phyloP scores from a whole-genome alignment of 2,888 invertebrate genomes.

The Xylota segnis region DNA sequence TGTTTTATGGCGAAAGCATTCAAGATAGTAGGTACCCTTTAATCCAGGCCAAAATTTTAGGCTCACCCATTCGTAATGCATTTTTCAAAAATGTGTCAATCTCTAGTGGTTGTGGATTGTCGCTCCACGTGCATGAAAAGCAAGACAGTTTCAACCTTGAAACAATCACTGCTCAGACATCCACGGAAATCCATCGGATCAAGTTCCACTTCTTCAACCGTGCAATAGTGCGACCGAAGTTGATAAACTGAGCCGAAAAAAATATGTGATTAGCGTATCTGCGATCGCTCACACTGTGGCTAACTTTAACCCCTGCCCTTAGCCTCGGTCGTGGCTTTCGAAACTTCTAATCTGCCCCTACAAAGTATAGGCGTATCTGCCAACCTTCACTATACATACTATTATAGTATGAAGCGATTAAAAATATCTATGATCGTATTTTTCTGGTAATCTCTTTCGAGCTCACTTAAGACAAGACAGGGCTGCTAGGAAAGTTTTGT shows the following conservation, averaged over 20 bases:
- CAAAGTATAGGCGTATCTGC: constrained; percentile 4
- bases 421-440: constrained; percentile 34
- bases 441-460: background rate
- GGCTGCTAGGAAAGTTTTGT: background rate
- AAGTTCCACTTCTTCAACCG: constrained; percentile 14
- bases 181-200: constrained; percentile 20
- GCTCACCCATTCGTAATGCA: background rate
- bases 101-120: background rate
- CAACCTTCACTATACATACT: constrained; percentile 1
- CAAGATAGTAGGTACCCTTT: background rate
- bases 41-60: background rate
- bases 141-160: background rate
- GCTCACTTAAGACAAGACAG: constrained; percentile 9
- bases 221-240: background rate
- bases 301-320: constrained; percentile 29
- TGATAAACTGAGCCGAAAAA: background rate
- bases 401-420: background rate
- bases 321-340: constrained; percentile 3
- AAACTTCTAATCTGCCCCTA: constrained; percentile 26
- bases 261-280: constrained; percentile 12
- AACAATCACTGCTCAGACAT: background rate
- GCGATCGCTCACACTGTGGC: background rate
- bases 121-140: background rate
- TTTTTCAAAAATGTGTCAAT: background rate
- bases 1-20: constrained; percentile 8